Evolutionary conservation across 2,888 invertebrate species (phyloP).

Genomic region (Pollenia angustigena): DNA sequence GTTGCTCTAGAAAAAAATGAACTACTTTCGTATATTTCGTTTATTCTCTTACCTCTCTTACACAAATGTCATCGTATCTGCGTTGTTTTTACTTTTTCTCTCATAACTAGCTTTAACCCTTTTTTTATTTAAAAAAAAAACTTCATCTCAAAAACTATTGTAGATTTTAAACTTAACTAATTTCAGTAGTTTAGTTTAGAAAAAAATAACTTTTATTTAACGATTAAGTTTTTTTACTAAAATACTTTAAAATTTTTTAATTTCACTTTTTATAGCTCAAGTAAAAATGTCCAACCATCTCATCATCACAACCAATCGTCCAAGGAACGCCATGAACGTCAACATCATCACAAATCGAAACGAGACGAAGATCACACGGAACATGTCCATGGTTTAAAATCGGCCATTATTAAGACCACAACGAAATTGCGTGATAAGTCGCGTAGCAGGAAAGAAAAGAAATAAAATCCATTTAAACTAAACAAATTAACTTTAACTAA

Average conservation of each 20-base stretch:
- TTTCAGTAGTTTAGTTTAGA: slow-evolving; percentile 71
- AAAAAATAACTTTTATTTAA: slow-evolving; percentile 52
- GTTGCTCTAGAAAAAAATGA: slow-evolving; percentile 75
- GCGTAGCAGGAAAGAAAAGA: slow-evolving; percentile 63
- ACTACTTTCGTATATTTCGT: slow-evolving; percentile 45
- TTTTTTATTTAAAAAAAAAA: not conserved
- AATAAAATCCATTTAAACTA: slow-evolving; percentile 37
- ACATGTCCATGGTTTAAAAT: slow-evolving; percentile 70
- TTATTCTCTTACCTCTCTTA: slow-evolving; percentile 24
- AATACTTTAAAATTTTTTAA: slow-evolving; percentile 5
- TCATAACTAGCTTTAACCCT: slow-evolving; percentile 60
- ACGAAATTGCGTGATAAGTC: slow-evolving; percentile 69
- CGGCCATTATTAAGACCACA: slow-evolving; percentile 69
- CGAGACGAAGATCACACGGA: slow-evolving; percentile 75
- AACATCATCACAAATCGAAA: slow-evolving; percentile 78
- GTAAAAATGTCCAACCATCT: slow-evolving; percentile 79
- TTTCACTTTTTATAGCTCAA: slow-evolving; percentile 76
- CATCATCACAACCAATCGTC: slow-evolving; percentile 69
- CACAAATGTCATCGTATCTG: slow-evolving; percentile 59
- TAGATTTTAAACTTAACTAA: slow-evolving; percentile 25
- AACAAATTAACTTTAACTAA: slow-evolving; percentile 47
- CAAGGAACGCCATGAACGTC: slow-evolving; percentile 44
- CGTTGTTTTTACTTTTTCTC: slow-evolving; percentile 68
- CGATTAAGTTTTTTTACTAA: slow-evolving; percentile 17
- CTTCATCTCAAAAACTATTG: slow-evolving; percentile 26